Evolutionary conservation across 1,140 invertebrate genomes (phyloP), one percentile per base, ranked within the genome.

Genomic region (Phymastichus coffea): DNA sequence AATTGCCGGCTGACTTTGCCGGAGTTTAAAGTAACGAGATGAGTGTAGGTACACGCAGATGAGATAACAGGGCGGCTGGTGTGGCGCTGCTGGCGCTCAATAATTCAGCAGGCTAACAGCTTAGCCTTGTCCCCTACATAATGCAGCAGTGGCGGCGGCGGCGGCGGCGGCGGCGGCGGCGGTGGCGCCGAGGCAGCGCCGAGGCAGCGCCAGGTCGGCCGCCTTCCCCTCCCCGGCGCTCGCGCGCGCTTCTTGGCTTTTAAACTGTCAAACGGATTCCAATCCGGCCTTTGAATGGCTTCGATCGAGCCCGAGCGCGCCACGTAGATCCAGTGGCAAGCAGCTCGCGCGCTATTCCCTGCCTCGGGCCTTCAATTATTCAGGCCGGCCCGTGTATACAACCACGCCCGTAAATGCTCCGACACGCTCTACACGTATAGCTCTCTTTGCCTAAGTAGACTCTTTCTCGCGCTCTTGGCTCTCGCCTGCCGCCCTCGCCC

Each of bases 81-180:
- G n/a, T n/a, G n/a, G n/a, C n/a, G n/a, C n/a, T n/a, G n/a, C n/a
- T n/a, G 17, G 72, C 66, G 67, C 66, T 80, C 71, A 80, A 80
- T 78, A 79, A 80, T 80, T 79, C 75, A 79, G 69, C 53, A 59
- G 73, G 70, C 74, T 78, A 80, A 79, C 74, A 79, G 78, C 77
- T 78, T 80, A 77, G 77, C 72, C 75, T 70, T 79, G 78, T 78
- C 75, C 75, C 71, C 71, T 79, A 74, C 75, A 79, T 80, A 78
- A 79, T 80, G 76, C 66, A 78, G 76, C 68, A 71, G 66, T 68
- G 68, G 64, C 69, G n/a, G n/a, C n/a, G n/a, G n/a, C n/a, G n/a
- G n/a, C n/a, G n/a, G n/a, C n/a, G n/a, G n/a, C n/a, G n/a, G n/a
- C n/a, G n/a, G n/a, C n/a, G n/a, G n/a, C n/a, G n/a, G n/a, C n/a